Base-by-base conservation (phyloP, 2,113 vertebrate species). In the Oreochromis niloticus region DNA sequence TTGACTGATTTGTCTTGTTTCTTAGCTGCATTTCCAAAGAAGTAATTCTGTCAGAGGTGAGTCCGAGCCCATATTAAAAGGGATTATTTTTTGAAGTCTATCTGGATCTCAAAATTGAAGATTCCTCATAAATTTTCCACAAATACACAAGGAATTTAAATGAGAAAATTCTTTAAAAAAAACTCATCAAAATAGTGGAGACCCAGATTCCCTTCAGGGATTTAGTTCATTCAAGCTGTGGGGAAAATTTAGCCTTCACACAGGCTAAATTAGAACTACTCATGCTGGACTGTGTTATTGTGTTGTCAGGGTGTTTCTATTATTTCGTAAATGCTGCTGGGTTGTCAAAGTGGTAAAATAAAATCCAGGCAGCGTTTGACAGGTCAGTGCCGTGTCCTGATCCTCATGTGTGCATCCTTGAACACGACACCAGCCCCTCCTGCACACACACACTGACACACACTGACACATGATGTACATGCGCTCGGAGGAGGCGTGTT, bases 371-470 rank as follows among this genome's bases (percentile, higher is more conserved):
- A 6, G 19, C 48, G 50, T 88, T 61, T 83, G 78, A 82, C 59
- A 82, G 14, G 68, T 85, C 27, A 73, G 36, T 52, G 54, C 9
- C 13, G 46, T 19, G 41, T 54, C 5, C 9, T 55, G 32, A 50
- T 46, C 10, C 46, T n/a, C 34, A 11, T 43, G n/a, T 83, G 81
- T 32, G 34, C 7, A 66, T 85, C 90, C 19, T 88, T 93, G 87
- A 93, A 92, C 80, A 75, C 19, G 3, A 88, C 80, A 87, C 82
- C 82, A 43, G 41, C 61, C 68, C 10, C 12, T 80, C 12, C 54
- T 57, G 52, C 83, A n/a, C 68, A 48, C 55, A 63, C 56, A 80
- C 54, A 22, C 75, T 54, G 19, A 85, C 86, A 81, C 80, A 78
- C 52, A 10, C 73, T 50, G 19, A 87, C 87, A 82, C 75, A 78